phyloP scores from a whole-genome alignment of 2,797 vertebrate genomes.

The Rachycentron canadum region DNA sequence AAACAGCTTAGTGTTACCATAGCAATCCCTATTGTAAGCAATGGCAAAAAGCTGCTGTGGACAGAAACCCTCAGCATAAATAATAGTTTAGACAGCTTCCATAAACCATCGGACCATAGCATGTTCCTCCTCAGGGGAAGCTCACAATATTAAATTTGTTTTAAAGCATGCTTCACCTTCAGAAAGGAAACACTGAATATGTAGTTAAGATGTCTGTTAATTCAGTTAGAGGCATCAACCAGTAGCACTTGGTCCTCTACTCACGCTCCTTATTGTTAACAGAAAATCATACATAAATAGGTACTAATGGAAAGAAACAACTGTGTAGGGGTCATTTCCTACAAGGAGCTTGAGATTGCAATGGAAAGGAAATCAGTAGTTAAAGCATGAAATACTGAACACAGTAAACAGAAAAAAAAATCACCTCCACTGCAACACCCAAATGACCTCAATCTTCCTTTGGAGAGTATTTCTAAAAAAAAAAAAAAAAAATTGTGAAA shows the following conservation, averaged over 20 bases:
- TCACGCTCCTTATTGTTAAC: slow-evolving; percentile 70
- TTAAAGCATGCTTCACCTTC: slow-evolving; percentile 49
- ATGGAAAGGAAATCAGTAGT: slow-evolving; percentile 89
- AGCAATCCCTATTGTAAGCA: slow-evolving; percentile 85
- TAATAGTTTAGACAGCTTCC: slow-evolving; percentile 74
- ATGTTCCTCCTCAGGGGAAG: slow-evolving; percentile 53
- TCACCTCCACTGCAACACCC: slow-evolving; percentile 86
- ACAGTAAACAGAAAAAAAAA: slow-evolving; percentile 85
- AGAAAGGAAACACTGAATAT: slow-evolving; percentile 47
- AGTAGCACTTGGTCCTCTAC: slow-evolving; percentile 33
- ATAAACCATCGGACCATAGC: slow-evolving; percentile 61
- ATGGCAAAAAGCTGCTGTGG: slow-evolving; percentile 73
- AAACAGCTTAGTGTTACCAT: slow-evolving; percentile 87
- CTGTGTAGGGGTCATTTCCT: slow-evolving; percentile 86
- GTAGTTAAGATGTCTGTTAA: slow-evolving; percentile 54
- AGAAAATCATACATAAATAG: slow-evolving; percentile 82
- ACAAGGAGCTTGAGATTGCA: slow-evolving; percentile 83
- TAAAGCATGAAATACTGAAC: slow-evolving; percentile 88
- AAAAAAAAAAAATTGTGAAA: slow-evolving; percentile 74
- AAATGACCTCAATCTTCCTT: slow-evolving; percentile 91
- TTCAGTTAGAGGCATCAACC: slow-evolving; percentile 48
- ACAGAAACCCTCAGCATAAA: slow-evolving; percentile 77
- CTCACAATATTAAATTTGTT: slow-evolving; percentile 58
- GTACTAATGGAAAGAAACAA: slow-evolving; percentile 83
- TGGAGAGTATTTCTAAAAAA: slow-evolving; percentile 79